A percentile compares a stretch with the other conserved stretches of the same genome.
phyloP scores from a whole-genome alignment of 1,140 invertebrate species.

The Pemphigus obesinymphae region DNA sequence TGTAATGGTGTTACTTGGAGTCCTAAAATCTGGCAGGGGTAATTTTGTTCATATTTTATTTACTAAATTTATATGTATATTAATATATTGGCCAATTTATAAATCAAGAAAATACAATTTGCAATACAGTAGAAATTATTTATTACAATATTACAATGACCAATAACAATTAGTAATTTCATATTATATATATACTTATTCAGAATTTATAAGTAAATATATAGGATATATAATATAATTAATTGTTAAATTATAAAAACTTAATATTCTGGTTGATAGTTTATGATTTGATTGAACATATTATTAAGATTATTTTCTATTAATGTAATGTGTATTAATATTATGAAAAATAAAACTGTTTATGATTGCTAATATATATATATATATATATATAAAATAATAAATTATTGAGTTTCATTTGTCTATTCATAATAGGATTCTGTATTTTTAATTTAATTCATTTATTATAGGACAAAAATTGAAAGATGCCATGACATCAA shows the following conservation, averaged over 20 bases:
- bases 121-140: not conserved
- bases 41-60: slow-evolving; percentile 42
- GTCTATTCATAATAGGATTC: not conserved
- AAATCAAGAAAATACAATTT: not conserved
- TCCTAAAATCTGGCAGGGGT: slow-evolving; percentile 61
- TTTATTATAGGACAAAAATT: slow-evolving; percentile 41
- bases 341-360: not conserved
- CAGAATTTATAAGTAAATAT: not conserved
- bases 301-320: no score
- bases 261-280: no score
- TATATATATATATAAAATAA: no score
- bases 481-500: slow-evolving; percentile 51
- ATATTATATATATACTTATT: not conserved
- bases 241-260: no score
- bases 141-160: not conserved
- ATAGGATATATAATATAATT: not conserved
- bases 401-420: no score
- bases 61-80: not conserved
- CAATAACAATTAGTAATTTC: no score
- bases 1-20: slow-evolving; percentile 64
- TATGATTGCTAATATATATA: not conserved
- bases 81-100: not conserved
- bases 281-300: no score
- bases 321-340: not conserved
- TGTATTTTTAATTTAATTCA: not conserved